A percentile compares a stretch with the other conserved stretches of the same genome.
phyloP scores from a whole-genome alignment of 2,888 invertebrate genomes.

The Disparrhopalites patrizii region DNA sequence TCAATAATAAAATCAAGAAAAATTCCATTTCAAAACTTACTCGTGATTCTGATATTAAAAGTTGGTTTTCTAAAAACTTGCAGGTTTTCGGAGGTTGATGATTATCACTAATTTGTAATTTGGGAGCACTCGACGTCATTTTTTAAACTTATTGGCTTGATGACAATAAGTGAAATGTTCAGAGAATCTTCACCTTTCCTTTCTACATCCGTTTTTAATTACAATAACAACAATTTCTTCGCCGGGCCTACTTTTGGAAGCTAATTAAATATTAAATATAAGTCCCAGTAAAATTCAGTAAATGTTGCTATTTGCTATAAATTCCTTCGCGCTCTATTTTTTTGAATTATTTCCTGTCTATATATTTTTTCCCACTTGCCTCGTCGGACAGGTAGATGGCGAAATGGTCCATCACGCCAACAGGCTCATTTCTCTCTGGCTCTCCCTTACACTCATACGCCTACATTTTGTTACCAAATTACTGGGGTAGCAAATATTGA shows the following conservation, averaged over 20 bases:
- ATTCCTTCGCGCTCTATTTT: too few species aligned
- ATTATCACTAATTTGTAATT: constrained; percentile 13
- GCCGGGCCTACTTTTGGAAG: too few species aligned
- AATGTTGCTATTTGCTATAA: too few species aligned
- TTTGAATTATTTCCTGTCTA: constrained; percentile 17
- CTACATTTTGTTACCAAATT: too few species aligned
- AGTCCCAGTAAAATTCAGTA: too few species aligned
- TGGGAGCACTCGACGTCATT: constrained; percentile 19
- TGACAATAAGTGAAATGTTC: neutral
- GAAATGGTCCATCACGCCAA: constrained; percentile 8
- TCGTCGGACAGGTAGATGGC: constrained; percentile 18
- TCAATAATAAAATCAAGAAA: too few species aligned
- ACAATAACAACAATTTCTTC: too few species aligned
- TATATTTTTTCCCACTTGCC: neutral
- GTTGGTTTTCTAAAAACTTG: constrained; percentile 27
- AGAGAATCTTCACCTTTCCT: neutral
- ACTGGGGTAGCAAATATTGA: too few species aligned
- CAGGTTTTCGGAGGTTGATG: constrained; percentile 18
- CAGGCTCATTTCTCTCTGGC: neutral
- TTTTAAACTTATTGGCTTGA: constrained; percentile 1
- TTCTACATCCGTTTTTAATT: too few species aligned
- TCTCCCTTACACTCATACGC: too few species aligned
- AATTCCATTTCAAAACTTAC: constrained; percentile 3
- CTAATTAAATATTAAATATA: too few species aligned
- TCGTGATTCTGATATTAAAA: constrained; percentile 28